A percentile compares a stretch with the other conserved stretches of the same genome.
Evolutionary conservation across 1,140 invertebrate genomes (phyloP).

Genomic region (Dolichoris vasculosae): DNA sequence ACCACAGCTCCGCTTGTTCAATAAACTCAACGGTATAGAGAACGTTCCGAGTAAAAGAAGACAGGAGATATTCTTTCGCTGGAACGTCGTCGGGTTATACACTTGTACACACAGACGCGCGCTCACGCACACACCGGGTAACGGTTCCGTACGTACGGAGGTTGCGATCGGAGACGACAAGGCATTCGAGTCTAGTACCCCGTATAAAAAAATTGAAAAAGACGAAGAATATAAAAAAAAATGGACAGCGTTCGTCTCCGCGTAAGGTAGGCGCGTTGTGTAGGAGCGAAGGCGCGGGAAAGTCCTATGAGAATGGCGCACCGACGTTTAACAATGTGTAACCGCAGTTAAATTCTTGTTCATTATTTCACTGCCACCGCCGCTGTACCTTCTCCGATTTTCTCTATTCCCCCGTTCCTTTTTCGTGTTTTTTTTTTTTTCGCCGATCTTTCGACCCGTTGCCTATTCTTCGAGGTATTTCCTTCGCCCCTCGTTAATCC

Average conservation of each 20-base stretch:
- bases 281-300: conserved; percentile 18
- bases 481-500: not conserved
- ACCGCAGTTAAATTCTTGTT: conserved; percentile 53
- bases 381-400: conserved; percentile 8
- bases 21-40: conserved; percentile 17
- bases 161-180: conserved; percentile 10
- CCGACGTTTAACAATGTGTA: conserved; percentile 50
- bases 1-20: not conserved
- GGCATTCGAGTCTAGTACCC: conserved; percentile 2
- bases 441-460: not conserved
- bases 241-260: conserved; percentile 8
- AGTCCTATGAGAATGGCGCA: conserved; percentile 45
- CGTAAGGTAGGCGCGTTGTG: not conserved
- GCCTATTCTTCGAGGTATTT: too few relatives aligned
- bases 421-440: not conserved
- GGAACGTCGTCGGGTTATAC: conserved; percentile 11
- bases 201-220: conserved; percentile 10
- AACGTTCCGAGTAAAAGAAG: conserved; percentile 5
- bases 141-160: not conserved
- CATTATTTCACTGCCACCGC: conserved; percentile 48
- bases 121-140: conserved; percentile 11
- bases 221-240: conserved; percentile 15
- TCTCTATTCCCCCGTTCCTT: not conserved
- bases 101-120: too few relatives aligned
- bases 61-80: conserved; percentile 16